These are phyloP conservation scores for Montipora foliosa DNA, from an alignment of 64 coral and sea anemone species.

Conservation along the genomic window DNA sequence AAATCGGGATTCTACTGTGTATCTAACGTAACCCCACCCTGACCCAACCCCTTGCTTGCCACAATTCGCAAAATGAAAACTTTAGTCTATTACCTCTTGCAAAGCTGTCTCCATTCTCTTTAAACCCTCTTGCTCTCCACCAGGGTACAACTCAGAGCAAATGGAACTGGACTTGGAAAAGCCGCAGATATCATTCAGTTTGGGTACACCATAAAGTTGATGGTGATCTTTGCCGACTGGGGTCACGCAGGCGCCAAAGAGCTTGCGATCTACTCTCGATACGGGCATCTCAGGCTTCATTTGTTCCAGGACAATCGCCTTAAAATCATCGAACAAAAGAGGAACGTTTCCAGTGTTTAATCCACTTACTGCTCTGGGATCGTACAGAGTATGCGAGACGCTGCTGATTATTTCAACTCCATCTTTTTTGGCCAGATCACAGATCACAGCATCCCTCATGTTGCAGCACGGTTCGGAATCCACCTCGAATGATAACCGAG, in stretches of 20 bases:
- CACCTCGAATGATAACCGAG: conserved; percentile 45
- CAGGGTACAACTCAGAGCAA: conserved; percentile 10
- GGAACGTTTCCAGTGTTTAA: conserved; percentile 17
- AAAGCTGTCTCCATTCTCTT: conserved; percentile 38
- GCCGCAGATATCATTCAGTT: not conserved
- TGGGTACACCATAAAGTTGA: conserved; percentile 25
- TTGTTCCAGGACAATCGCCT: not conserved
- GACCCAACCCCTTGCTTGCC: not conserved
- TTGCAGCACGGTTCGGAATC: conserved; percentile 44
- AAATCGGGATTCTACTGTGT: no score
- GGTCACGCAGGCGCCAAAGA: conserved; percentile 50
- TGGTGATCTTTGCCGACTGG: conserved; percentile 46
- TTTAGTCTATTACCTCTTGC: not conserved
- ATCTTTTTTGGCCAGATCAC: conserved; percentile 13
- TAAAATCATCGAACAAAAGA: conserved; percentile 33
- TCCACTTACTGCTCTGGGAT: not conserved
- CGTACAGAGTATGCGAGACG: conserved; percentile 58
- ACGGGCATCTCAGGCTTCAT: conserved; percentile 5
- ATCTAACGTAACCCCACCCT: no score
- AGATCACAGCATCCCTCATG: conserved; percentile 7
- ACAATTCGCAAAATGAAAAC: not conserved
- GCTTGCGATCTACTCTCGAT: not conserved
- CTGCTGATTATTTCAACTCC: conserved; percentile 52
- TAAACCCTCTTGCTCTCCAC: conserved; percentile 61
- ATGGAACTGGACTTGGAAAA: not conserved